Percentiles rank a stretch among this genome's conserved stretches.
Conservation (phyloP, 2,113 vertebrate genomes). For the Xyliphius kryptos region DNA sequence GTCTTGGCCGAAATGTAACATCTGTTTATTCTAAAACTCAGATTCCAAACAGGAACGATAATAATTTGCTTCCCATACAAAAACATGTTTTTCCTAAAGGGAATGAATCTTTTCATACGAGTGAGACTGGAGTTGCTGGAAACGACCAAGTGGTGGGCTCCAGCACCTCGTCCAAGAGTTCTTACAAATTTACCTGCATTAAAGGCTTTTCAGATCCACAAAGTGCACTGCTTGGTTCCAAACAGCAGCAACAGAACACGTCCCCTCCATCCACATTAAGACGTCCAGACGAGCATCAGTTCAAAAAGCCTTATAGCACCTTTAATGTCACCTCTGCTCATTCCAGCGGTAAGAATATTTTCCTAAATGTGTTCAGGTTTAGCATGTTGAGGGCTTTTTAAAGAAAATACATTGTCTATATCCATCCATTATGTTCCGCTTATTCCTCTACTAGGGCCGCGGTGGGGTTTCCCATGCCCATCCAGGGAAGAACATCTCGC, state of each 20-base stretch:
- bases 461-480: no score
- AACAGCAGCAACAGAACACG: background rate
- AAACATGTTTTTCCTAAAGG: no score
- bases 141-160: no score
- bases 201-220: constrained; percentile 38
- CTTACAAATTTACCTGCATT: constrained; percentile 56
- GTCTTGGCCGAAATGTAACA: background rate
- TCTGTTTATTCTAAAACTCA: background rate
- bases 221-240: background rate
- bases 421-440: no score
- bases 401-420: no score
- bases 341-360: constrained; percentile 19
- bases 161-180: no score
- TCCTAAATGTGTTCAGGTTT: background rate
- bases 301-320: constrained; percentile 51
- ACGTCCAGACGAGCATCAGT: constrained; percentile 6
- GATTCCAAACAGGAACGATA: background rate
- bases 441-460: no score
- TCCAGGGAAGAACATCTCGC: no score
- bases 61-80: no score
- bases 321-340: constrained; percentile 49
- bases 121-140: no score
- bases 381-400: no score
- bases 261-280: constrained; percentile 17
- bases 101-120: no score